A percentile compares a stretch with the other conserved stretches of the same genome.
Evolutionary conservation across 2,113 vertebrate species (phyloP).

Genomic region (Stegostoma tigrinum): DNA sequence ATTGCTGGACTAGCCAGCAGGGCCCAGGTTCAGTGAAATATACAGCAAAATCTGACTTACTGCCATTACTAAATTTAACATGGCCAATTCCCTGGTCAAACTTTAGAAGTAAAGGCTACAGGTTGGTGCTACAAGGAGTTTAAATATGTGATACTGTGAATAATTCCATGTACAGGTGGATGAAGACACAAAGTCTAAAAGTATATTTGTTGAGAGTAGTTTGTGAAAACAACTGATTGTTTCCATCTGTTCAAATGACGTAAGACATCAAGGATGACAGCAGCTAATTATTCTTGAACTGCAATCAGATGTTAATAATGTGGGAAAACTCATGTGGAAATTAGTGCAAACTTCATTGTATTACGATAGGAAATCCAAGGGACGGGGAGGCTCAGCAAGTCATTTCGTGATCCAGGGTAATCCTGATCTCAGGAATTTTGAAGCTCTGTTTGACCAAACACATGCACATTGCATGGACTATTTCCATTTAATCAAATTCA

Average conservation of each 20-base stretch:
- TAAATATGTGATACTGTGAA: not conserved
- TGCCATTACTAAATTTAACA: not conserved
- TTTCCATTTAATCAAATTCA: slow-evolving; percentile 14
- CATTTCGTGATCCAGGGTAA: not conserved
- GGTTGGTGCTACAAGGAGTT: not conserved
- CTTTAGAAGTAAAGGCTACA: not conserved
- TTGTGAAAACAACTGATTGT: not conserved
- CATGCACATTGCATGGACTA: not conserved
- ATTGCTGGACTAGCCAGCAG: no score
- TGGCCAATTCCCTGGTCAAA: not conserved
- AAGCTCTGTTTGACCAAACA: not conserved
- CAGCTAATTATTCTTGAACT: slow-evolving; percentile 10
- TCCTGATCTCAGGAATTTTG: not conserved
- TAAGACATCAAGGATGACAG: not conserved
- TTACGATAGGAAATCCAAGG: not conserved
- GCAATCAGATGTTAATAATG: not conserved
- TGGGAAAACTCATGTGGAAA: not conserved
- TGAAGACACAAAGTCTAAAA: not conserved
- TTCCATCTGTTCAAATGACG: slow-evolving; percentile 31
- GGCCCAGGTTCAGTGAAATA: no score
- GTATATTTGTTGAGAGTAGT: not conserved
- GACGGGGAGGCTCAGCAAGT: not conserved
- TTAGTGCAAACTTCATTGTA: not conserved
- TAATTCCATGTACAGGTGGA: not conserved
- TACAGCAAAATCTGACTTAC: not conserved